Evolutionary conservation across 2,888 invertebrate species (phyloP).

Genomic region (Mimumesa dahlbomi): DNA sequence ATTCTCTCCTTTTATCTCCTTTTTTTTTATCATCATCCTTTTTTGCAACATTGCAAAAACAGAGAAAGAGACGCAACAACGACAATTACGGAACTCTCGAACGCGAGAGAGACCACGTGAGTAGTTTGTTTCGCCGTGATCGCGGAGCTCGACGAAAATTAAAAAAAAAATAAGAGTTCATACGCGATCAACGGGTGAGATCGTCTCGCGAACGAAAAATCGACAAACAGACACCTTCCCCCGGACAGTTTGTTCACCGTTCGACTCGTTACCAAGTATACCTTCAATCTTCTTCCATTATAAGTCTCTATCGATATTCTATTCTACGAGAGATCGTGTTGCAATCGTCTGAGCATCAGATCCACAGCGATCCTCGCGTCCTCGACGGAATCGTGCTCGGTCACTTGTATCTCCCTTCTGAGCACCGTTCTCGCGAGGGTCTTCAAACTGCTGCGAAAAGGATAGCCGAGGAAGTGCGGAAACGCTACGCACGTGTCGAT

Average conservation of each 20-base stretch:
- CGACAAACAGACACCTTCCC: not conserved
- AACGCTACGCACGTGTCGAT: slow-evolving; percentile 95
- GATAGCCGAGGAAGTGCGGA: slow-evolving; percentile 92
- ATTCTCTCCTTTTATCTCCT: too few species aligned
- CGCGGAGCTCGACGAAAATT: too few species aligned
- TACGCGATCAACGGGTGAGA: not conserved
- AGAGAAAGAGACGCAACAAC: too few species aligned
- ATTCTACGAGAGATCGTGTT: slow-evolving; percentile 48
- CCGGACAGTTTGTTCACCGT: not conserved
- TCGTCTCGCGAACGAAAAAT: not conserved
- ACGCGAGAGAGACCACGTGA: not conserved
- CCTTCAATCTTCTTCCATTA: slow-evolving; percentile 3
- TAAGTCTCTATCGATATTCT: not conserved
- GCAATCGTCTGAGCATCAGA: slow-evolving; percentile 85
- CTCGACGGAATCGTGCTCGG: slow-evolving; percentile 93
- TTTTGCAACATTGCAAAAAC: too few species aligned
- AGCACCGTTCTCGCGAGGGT: slow-evolving; percentile 88
- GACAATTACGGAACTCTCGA: too few species aligned
- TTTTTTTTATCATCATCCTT: too few species aligned
- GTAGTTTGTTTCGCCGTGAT: too few species aligned
- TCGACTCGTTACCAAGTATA: slow-evolving; percentile 8
- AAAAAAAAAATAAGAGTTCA: too few species aligned
- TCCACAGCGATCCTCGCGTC: slow-evolving; percentile 96
- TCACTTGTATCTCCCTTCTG: slow-evolving; percentile 90
- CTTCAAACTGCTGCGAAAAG: slow-evolving; percentile 91